Conservation (phyloP, 2,113 vertebrate genomes). For the Nyctereutes procyonoides region DNA sequence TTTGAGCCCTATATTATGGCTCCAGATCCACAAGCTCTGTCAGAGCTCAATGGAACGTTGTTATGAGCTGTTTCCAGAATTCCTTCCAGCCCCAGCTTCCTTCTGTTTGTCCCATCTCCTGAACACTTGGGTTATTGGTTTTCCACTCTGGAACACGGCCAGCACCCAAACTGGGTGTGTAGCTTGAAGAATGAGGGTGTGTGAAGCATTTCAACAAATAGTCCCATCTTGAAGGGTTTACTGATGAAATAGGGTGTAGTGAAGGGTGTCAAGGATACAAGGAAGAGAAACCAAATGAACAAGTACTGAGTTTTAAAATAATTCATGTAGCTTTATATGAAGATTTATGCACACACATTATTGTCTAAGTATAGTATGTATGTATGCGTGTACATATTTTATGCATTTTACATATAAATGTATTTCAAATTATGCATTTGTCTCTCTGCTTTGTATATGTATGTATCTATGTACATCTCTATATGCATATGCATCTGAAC, state of each 20-base stretch:
- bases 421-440: background rate
- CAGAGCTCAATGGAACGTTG: constrained; percentile 63
- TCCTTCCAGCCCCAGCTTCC: constrained; percentile 54
- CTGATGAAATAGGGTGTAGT: background rate
- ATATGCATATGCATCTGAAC: background rate
- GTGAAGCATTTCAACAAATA: background rate
- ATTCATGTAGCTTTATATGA: background rate
- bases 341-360: background rate
- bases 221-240: background rate
- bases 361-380: background rate
- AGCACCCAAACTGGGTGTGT: background rate
- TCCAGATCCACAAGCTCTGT: constrained; percentile 67
- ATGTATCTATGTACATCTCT: background rate
- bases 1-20: constrained; percentile 64
- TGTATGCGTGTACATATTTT: background rate
- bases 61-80: constrained; percentile 69
- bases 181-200: constrained; percentile 45
- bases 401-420: background rate
- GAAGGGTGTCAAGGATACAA: background rate
- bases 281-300: background rate
- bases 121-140: background rate
- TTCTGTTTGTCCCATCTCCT: constrained; percentile 1
- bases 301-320: background rate
- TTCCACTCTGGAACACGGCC: background rate
- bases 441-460: background rate